Evolutionary conservation across 1,140 invertebrate species (phyloP).

Genomic region (Popillia japonica): DNA sequence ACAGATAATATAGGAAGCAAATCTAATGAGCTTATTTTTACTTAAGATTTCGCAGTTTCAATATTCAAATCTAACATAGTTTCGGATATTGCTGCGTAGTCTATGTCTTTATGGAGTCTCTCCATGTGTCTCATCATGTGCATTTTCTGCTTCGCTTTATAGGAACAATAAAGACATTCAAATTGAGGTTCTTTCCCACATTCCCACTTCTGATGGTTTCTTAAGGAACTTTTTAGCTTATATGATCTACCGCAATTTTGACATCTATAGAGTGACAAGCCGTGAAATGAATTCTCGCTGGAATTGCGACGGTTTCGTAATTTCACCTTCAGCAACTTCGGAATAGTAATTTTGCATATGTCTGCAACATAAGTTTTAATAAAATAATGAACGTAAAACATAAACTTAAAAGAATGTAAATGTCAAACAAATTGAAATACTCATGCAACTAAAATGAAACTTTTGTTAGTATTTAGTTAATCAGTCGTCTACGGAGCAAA

Average conservation of each 20-base stretch:
- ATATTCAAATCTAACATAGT: conserved; percentile 32
- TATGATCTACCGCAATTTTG: conserved; percentile 79
- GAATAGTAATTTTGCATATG: conserved; percentile 9
- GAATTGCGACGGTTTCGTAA: conserved; percentile 1
- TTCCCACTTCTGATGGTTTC: conserved; percentile 86
- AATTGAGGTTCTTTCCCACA: conserved; percentile 86
- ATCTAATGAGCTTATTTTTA: neutral
- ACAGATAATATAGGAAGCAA: neutral
- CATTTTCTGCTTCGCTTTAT: conserved; percentile 85
- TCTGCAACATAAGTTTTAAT: conserved; percentile 19
- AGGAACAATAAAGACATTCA: conserved; percentile 82
- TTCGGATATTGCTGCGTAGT: conserved; percentile 19
- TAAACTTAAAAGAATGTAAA: neutral
- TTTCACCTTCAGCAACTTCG: conserved; percentile 22
- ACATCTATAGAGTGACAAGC: conserved; percentile 65
- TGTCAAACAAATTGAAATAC: conserved; percentile 8
- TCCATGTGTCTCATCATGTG: conserved; percentile 84
- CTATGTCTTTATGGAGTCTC: conserved; percentile 72
- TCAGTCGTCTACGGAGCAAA: conserved; percentile 15
- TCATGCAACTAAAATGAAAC: conserved; percentile 32
- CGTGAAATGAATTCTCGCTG: neutral
- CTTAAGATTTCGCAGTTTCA: conserved; percentile 18
- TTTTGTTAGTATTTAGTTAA: neutral
- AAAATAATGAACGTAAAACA: neutral
- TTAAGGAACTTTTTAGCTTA: conserved; percentile 79